phyloP scores from a whole-genome alignment of 2,113 vertebrate genomes.

The Sphyrna mokarran region DNA sequence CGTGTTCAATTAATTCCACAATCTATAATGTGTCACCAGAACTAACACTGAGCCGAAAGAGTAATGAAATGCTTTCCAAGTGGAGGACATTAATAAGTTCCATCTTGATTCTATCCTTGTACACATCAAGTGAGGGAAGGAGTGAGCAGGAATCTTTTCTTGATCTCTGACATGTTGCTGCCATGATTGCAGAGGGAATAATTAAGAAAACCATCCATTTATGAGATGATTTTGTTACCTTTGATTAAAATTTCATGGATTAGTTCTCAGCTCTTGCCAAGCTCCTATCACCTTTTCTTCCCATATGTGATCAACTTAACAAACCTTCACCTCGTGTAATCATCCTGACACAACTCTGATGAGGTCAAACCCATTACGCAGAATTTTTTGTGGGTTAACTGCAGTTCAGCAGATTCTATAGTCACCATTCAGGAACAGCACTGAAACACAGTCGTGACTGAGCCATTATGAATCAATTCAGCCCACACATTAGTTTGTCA shows the following conservation, averaged over 20 bases:
- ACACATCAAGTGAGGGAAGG: not conserved
- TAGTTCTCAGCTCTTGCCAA: not conserved
- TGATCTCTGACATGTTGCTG: not conserved
- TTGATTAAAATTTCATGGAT: not conserved
- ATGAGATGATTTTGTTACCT: not conserved
- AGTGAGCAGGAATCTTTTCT: not conserved
- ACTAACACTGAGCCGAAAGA: not conserved
- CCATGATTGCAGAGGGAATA: not conserved
- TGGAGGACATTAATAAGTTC: not conserved
- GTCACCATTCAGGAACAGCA: not conserved
- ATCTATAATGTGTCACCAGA: not conserved
- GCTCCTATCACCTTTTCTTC: not conserved
- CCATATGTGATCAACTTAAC: not conserved
- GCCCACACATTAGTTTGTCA: not conserved
- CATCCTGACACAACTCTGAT: not conserved
- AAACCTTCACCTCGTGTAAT: not conserved
- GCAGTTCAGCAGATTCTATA: not conserved
- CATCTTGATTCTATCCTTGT: not conserved
- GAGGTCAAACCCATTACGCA: not conserved
- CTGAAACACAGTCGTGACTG: not conserved
- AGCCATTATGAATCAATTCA: not conserved
- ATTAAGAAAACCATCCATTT: not conserved
- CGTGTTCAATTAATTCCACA: not conserved
- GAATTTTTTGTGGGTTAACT: not conserved
- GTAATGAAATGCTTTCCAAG: not conserved